Base-by-base conservation (phyloP, 2,888 invertebrate genomes). In the Schizotus pectinicornis region DNA sequence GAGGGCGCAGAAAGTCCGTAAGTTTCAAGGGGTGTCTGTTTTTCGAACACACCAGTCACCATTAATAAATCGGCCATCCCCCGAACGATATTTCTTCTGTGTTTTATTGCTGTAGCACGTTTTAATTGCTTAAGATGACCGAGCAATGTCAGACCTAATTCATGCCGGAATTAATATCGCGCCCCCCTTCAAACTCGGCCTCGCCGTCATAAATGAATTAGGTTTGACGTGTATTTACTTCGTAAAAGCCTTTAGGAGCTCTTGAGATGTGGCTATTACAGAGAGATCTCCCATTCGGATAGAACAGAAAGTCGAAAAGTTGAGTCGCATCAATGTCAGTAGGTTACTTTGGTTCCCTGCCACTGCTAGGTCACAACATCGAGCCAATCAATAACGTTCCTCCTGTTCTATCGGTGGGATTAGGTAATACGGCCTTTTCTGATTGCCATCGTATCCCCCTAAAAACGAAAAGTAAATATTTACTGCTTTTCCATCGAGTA, bases 321-420 rank as follows among this genome's bases (percentile, higher is more conserved):
- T 43, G 43, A 42, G 11, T 8, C 31, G 11, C 38, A 54, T 39
- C 38, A 54, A 9, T 39, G 54, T 47, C 35, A 45, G 43, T 52
- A 35, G 46, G 43, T 46, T 36, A 37, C 33, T 55, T 55, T 41
- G 41, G 47, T 12, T 47, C 9, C 52, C 35, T 48, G 32, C 39
- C 9, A 46, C 22, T 34, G 12, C 49, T 37, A 22, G 52, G 43
- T 52, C 45, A 52, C 52, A 52, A 52, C 52, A 43, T 35, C 52
- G 11, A 33, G 39, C 33, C 47, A 47, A 54, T 47, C 54, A 54
- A 54, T 52, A 52, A 52, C 30, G 32, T 45, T 52, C 47, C 32
- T 42, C 41, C 54, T 54, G 13, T 54, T 46, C 43, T 45, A 52
- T 52, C 43, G 31, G 42, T 12, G 13, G 35, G 43, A 43, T 37